Evolutionary conservation across 2,888 invertebrate genomes (phyloP).

Genomic region (Macrophya alboannulata): DNA sequence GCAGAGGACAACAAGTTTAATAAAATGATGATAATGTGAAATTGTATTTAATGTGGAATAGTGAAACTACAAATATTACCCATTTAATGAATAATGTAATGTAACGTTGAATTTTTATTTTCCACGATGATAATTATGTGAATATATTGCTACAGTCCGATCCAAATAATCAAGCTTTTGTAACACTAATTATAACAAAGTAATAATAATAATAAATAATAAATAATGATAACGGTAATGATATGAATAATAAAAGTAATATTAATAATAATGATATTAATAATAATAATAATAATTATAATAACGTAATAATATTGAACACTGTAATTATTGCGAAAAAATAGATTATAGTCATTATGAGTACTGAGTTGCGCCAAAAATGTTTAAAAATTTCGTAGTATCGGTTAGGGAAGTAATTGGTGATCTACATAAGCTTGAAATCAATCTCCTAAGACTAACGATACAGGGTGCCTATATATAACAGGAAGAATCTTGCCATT

Average conservation of each 20-base stretch:
- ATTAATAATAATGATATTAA: conserved; percentile 60
- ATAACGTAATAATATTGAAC: conserved; percentile 44
- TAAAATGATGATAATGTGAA: conserved; percentile 58
- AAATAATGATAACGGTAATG: conserved; percentile 67
- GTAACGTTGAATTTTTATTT: conserved; percentile 78
- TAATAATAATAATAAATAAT: conserved; percentile 69
- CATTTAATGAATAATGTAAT: conserved; percentile 68
- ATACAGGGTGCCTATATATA: conserved; percentile 46
- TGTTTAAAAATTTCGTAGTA: conserved; percentile 47
- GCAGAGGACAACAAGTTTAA: conserved; percentile 21
- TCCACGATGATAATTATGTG: conserved; percentile 77
- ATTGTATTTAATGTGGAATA: conserved; percentile 67
- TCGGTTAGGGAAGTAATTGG: conserved; percentile 38
- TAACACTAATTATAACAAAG: conserved; percentile 77
- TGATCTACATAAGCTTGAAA: conserved; percentile 46
- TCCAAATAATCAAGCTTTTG: conserved; percentile 80
- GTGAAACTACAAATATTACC: conserved; percentile 56
- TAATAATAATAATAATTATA: conserved; percentile 33
- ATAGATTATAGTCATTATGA: conserved; percentile 34
- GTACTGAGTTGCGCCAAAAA: conserved; percentile 52
- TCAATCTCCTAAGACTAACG: conserved; percentile 30
- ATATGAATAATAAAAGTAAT: conserved; percentile 49
- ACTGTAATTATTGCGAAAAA: conserved; percentile 51
- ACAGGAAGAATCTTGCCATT: conserved; percentile 41
- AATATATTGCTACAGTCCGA: conserved; percentile 80